A percentile compares a stretch with the other conserved stretches of the same genome.
Evolutionary conservation across 53 echinoderm and acorn worm genomes (phyloP).

Genomic region (Astropecten irregularis): DNA sequence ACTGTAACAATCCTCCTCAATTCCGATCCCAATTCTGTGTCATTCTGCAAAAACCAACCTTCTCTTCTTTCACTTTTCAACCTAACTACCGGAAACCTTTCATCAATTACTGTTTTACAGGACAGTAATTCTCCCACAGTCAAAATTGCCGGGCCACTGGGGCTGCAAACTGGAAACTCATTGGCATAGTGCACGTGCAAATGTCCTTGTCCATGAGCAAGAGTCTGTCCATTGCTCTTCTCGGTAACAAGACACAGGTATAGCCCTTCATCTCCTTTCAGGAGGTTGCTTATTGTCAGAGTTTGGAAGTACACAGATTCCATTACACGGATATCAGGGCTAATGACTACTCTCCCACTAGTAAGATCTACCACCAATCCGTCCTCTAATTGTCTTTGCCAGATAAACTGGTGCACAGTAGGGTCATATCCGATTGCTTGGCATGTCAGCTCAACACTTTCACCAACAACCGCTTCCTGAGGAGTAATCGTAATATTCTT

Average conservation of each 20-base stretch:
- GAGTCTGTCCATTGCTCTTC: background rate
- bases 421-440: background rate
- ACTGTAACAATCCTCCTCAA: background rate
- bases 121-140: background rate
- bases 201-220: background rate
- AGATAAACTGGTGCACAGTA: background rate
- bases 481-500: background rate
- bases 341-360: background rate
- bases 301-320: background rate
- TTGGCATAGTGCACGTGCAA: background rate
- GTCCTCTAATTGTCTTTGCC: background rate
- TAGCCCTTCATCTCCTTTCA: background rate
- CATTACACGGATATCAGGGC: background rate
- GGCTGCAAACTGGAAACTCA: slow-evolving; percentile 30
- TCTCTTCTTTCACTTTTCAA: background rate
- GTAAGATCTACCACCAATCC: background rate
- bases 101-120: background rate
- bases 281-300: background rate
- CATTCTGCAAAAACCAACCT: background rate
- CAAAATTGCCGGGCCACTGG: background rate
- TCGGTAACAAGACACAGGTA: background rate
- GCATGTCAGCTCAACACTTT: background rate
- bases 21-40: background rate
- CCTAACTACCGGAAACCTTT: background rate
- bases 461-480: background rate